A percentile compares a stretch with the other conserved stretches of the same genome.
phyloP scores from a whole-genome alignment of 2,888 invertebrate genomes.

The Scrobipalpa atriplicella region DNA sequence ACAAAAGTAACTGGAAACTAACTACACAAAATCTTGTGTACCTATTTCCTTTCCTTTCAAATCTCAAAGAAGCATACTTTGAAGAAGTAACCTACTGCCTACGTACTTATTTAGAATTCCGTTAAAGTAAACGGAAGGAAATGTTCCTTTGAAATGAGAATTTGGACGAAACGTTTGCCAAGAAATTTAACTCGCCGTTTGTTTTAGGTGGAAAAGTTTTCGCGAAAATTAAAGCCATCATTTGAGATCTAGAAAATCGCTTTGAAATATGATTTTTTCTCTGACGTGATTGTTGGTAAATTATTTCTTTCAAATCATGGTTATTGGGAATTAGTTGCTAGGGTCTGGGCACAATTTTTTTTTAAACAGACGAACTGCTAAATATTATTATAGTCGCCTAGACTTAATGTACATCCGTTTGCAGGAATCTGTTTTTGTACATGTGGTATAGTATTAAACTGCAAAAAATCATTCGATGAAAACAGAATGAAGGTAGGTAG shows the following conservation, averaged over 20 bases:
- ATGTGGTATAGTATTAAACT: too few relatives aligned
- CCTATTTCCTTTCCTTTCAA: background rate
- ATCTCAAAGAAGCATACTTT: background rate
- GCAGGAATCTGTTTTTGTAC: too few relatives aligned
- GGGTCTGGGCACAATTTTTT: too few relatives aligned
- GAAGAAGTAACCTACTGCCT: background rate
- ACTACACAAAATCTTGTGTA: background rate
- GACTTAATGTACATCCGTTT: too few relatives aligned
- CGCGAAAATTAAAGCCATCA: background rate
- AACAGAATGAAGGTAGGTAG: too few relatives aligned
- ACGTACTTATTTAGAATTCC: constrained; percentile 6
- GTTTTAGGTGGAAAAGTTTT: background rate
- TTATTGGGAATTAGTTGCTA: too few relatives aligned
- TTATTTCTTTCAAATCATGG: too few relatives aligned
- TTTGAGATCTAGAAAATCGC: background rate
- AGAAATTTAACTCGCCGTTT: background rate
- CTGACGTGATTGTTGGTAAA: background rate
- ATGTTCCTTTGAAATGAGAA: constrained; percentile 5
- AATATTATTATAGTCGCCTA: too few relatives aligned
- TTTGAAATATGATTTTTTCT: background rate
- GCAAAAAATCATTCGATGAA: too few relatives aligned
- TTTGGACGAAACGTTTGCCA: constrained; percentile 4
- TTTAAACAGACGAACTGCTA: too few relatives aligned
- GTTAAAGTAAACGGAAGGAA: constrained; percentile 2
- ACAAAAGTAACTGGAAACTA: background rate